Conservation (phyloP, 37 sponge, comb jelly and placozoan genomes). For the Spongilla lacustris region DNA sequence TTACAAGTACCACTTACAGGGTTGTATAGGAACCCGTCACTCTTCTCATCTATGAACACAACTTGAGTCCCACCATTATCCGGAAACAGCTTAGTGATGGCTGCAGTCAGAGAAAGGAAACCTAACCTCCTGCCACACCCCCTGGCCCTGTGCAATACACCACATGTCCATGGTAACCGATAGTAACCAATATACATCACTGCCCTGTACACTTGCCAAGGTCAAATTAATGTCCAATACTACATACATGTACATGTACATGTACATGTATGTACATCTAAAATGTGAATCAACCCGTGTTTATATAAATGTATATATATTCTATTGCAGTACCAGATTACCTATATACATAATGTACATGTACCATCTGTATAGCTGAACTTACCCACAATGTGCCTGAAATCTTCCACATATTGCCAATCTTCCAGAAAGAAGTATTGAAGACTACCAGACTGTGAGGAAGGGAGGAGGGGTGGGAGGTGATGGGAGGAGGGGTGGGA, state of each 20-base stretch:
- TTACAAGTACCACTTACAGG: slow-evolving; percentile 85
- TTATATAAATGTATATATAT: no score
- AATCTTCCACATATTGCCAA: slow-evolving; percentile 95
- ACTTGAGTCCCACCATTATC: slow-evolving; percentile 79
- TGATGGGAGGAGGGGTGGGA: neutral
- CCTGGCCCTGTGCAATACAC: no score
- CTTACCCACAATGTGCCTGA: slow-evolving; percentile 79
- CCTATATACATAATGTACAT: neutral
- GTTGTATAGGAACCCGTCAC: slow-evolving; percentile 90
- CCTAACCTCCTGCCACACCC: no score
- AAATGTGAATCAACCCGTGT: no score
- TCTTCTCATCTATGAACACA: slow-evolving; percentile 90
- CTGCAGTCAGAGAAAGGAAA: slow-evolving; percentile 23
- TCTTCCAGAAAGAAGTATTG: slow-evolving; percentile 91
- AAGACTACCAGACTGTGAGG: slow-evolving; percentile 71
- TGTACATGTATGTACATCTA: slow-evolving; percentile 5
- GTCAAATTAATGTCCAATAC: no score
- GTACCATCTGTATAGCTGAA: neutral
- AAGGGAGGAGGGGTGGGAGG: neutral
- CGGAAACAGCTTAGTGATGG: slow-evolving; percentile 73
- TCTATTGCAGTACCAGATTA: no score
- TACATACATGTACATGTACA: slow-evolving; percentile 9
- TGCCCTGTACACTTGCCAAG: no score
- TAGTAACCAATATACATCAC: no score
- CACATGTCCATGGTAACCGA: no score